A percentile compares a stretch with the other conserved stretches of the same genome.
Evolutionary conservation across 2,113 vertebrate species (phyloP).

Genomic region (Leucoraja erinaceus): DNA sequence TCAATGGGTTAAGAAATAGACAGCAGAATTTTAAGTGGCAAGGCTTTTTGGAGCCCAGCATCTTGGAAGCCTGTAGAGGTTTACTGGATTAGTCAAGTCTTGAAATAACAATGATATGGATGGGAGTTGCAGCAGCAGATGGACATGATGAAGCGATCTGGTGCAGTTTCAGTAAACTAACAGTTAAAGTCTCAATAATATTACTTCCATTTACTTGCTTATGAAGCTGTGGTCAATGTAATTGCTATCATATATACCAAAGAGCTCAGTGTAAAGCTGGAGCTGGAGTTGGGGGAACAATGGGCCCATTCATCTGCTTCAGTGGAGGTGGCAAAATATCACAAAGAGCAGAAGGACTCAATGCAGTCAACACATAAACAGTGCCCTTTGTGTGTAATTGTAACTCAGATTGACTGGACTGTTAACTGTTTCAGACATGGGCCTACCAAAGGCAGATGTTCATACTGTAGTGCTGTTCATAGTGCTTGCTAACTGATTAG

Average conservation of each 20-base stretch:
- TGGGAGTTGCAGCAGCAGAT: background rate
- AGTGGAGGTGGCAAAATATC: conserved; percentile 30
- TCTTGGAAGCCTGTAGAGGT: background rate
- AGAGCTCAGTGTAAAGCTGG: background rate
- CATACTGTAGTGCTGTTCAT: background rate
- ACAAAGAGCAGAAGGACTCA: background rate
- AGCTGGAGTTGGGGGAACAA: background rate
- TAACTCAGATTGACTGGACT: background rate
- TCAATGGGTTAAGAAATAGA: too few species aligned
- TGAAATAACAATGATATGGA: too few species aligned
- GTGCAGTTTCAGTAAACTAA: background rate
- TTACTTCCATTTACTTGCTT: background rate
- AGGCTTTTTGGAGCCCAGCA: too few species aligned
- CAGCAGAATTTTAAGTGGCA: too few species aligned
- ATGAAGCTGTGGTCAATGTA: background rate
- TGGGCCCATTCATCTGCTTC: background rate
- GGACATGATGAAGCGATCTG: background rate
- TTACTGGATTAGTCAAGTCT: background rate
- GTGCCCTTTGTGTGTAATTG: background rate
- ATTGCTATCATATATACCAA: background rate
- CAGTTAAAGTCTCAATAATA: background rate
- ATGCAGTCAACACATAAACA: background rate
- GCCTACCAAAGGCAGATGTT: background rate
- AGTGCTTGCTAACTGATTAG: background rate
- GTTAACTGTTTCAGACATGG: background rate